Evolutionary conservation across 2,797 vertebrate genomes (phyloP).

Genomic region (Onychomys arenicola): DNA sequence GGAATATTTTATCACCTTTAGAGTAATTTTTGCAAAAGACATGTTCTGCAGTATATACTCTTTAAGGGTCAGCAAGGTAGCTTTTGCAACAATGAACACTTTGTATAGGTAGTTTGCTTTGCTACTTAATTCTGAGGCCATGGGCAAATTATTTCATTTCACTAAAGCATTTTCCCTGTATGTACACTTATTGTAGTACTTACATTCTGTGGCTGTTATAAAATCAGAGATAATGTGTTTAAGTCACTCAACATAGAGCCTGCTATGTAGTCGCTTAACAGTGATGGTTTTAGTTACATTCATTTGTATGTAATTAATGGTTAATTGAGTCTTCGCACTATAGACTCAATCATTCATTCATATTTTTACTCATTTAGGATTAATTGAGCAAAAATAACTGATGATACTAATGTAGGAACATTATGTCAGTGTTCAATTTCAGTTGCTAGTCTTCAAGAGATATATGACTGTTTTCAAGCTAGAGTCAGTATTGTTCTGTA

Average conservation of each 20-base stretch:
- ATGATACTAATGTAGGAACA: conserved; percentile 13
- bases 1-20: conserved; percentile 35
- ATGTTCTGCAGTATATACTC: not conserved
- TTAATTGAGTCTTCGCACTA: not conserved
- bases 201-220: not conserved
- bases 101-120: not conserved
- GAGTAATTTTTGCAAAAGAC: not conserved
- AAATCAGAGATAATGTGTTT: conserved; percentile 6
- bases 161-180: not conserved
- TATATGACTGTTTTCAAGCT: not conserved
- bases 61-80: not conserved
- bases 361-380: conserved; percentile 50
- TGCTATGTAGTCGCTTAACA: not conserved
- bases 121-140: conserved; percentile 5
- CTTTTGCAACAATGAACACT: conserved; percentile 11
- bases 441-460: not conserved
- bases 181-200: not conserved
- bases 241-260: not conserved
- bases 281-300: not conserved
- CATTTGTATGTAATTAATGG: conserved; percentile 34
- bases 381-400: conserved; percentile 63
- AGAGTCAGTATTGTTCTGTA: not conserved
- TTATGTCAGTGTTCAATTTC: conserved; percentile 22
- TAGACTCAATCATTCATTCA: conserved; percentile 1
- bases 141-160: not conserved